A percentile compares a stretch with the other conserved stretches of the same genome.
Conservation (phyloP, 2,888 invertebrate species). For the Xylocampa areola region DNA sequence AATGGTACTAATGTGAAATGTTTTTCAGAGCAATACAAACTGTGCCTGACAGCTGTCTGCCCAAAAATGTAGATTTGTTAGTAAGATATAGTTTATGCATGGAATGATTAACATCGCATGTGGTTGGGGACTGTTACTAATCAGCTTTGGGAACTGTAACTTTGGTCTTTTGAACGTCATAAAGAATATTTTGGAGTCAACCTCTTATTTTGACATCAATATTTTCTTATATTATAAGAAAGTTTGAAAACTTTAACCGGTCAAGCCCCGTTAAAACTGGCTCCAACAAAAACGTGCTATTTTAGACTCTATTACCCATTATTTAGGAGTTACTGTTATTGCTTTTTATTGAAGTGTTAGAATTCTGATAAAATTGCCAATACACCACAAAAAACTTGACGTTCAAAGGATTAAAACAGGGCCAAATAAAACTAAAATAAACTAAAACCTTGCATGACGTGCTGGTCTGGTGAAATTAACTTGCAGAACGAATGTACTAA, state of each 20-base stretch:
- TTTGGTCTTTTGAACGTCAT: conserved; percentile 22
- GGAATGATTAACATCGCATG: conserved; percentile 61
- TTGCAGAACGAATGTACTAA: conserved; percentile 19
- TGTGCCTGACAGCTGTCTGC: conserved; percentile 88
- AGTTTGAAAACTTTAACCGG: too few species aligned
- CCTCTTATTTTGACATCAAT: too few species aligned
- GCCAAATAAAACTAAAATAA: background rate
- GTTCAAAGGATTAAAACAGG: conserved; percentile 30
- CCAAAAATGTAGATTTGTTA: conserved; percentile 90
- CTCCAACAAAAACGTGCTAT: too few species aligned
- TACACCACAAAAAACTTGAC: background rate
- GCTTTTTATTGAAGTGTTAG: too few species aligned
- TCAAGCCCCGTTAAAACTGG: too few species aligned
- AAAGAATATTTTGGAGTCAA: too few species aligned
- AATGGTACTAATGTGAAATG: conserved; percentile 67
- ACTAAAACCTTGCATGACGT: conserved; percentile 35
- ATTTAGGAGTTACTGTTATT: too few species aligned
- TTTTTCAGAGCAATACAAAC: conserved; percentile 88
- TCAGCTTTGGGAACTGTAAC: conserved; percentile 33
- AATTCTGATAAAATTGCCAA: too few species aligned
- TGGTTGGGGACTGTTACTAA: conserved; percentile 44
- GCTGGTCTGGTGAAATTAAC: conserved; percentile 10
- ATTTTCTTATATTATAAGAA: too few species aligned
- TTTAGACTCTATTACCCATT: too few species aligned
- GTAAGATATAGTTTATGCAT: conserved; percentile 84